Evolutionary conservation across 2,113 vertebrate genomes (phyloP).

Genomic region (Apodemus sylvaticus): DNA sequence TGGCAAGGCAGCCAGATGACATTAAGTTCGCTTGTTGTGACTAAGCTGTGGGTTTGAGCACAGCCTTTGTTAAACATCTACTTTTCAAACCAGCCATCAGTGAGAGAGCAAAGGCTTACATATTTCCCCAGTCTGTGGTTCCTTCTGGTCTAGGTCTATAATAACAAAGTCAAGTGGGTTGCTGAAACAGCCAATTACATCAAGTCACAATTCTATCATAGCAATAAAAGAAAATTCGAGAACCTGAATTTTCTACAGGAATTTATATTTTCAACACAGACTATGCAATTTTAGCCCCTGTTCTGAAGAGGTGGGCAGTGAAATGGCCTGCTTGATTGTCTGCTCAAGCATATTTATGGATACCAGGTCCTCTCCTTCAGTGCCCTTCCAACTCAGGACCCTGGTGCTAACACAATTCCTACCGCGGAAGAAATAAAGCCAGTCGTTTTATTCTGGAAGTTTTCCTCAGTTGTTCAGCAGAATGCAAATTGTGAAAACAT

Average conservation of each 20-base stretch:
- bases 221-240: slow-evolving; percentile 5
- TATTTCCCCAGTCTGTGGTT: slow-evolving; percentile 2
- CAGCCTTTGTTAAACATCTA: slow-evolving; percentile 44
- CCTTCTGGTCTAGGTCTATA: slow-evolving; percentile 10
- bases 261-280: slow-evolving; percentile 64
- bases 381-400: not conserved
- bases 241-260: slow-evolving; percentile 18
- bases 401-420: not conserved
- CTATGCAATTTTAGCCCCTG: not conserved
- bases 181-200: slow-evolving; percentile 30
- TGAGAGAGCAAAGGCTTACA: not conserved
- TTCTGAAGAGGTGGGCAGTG: not conserved
- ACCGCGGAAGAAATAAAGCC: not conserved
- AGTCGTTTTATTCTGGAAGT: not conserved
- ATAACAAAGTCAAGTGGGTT: slow-evolving; percentile 43
- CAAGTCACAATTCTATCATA: not conserved
- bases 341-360: not conserved
- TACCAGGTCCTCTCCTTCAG: not conserved
- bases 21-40: slow-evolving; percentile 29
- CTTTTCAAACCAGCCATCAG: slow-evolving; percentile 39
- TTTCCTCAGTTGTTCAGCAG: not conserved
- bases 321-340: not conserved
- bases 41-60: not conserved
- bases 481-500: not conserved
- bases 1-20: not conserved